Evolutionary conservation across 2,113 vertebrate species (phyloP).

Genomic region (Vulpes ferrilata): DNA sequence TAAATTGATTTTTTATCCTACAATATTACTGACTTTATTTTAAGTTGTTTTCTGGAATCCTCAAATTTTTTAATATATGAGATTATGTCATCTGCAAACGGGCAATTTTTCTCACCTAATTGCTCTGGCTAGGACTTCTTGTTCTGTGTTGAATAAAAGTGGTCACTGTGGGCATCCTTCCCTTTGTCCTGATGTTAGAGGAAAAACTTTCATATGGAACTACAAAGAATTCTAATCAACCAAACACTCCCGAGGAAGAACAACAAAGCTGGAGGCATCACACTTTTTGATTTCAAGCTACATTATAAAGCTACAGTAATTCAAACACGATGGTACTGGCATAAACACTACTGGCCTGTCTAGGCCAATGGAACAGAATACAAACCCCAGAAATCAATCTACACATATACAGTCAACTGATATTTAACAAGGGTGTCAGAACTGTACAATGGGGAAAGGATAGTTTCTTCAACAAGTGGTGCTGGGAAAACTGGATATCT

Average conservation of each 20-base stretch:
- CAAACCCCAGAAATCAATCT: background rate
- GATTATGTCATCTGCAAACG: background rate
- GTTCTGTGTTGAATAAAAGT: background rate
- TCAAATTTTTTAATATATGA: background rate
- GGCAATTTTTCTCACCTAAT: background rate
- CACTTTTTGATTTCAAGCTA: background rate
- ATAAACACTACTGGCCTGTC: background rate
- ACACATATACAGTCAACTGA: background rate
- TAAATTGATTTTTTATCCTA: background rate
- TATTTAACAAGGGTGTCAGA: background rate
- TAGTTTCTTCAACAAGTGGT: background rate
- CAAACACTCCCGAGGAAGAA: background rate
- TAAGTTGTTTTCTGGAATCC: background rate
- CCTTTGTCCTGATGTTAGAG: background rate
- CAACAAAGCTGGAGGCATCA: background rate
- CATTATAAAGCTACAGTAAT: background rate
- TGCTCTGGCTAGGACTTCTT: background rate
- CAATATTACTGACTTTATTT: background rate
- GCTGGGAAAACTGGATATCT: background rate
- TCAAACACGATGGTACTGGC: background rate
- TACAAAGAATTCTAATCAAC: background rate
- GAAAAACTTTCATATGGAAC: background rate
- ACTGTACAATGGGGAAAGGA: background rate
- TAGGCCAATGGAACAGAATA: background rate
- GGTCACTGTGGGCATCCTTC: background rate